Base-by-base conservation (phyloP, 64 coral and sea anemone genomes). In the Pocillopora damicornis region DNA sequence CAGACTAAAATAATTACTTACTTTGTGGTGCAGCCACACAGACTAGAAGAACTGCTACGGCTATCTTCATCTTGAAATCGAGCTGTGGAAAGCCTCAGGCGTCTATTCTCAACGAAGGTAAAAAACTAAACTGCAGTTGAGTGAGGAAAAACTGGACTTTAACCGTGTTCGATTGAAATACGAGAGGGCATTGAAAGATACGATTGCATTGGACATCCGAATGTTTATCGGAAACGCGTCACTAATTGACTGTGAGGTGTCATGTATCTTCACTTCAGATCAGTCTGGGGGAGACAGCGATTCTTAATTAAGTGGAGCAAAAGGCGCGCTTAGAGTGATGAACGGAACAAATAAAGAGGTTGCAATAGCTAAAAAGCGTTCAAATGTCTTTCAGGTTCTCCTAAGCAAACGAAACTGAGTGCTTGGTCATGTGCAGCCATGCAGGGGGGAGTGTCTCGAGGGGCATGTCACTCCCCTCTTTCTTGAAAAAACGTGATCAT, bases 31-130 rank as follows among this genome's bases (percentile, higher is more conserved):
- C 11, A 72, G 13, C 65, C 65, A 85, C 36, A 25, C 65, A 71
- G 16, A 85, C 37, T 16, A 85, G 80, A 36, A 82, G 38, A 10
- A 85, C 4, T 1, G 81, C 36, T 73, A 85, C 37, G 6, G 64
- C 65, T 58, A 71, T 5, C 81, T 85, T 85, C 81, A 85, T 85
- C 81, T 56, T 73, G 81, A 25, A 13, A 25, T 14, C 20, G 23
- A 42, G 20, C 81, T 56, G 36, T 12, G 0, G 1, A 65, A 23
- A 26, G 58, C 37, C 1, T 0, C 11, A 58, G 14, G 67, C 25
- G 30, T n/a, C 20, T 5, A 11, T 0, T 0, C 20, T 11, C 22
- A 11, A n/a, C 9, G 67, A 25, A 25, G 67, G 22, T 20, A 11
- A 71, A 30, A 0, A 23, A 11, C 1, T 5, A 30, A 23, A 23